phyloP scores from a whole-genome alignment of 2,888 invertebrate species.

The Gortyna flavago region DNA sequence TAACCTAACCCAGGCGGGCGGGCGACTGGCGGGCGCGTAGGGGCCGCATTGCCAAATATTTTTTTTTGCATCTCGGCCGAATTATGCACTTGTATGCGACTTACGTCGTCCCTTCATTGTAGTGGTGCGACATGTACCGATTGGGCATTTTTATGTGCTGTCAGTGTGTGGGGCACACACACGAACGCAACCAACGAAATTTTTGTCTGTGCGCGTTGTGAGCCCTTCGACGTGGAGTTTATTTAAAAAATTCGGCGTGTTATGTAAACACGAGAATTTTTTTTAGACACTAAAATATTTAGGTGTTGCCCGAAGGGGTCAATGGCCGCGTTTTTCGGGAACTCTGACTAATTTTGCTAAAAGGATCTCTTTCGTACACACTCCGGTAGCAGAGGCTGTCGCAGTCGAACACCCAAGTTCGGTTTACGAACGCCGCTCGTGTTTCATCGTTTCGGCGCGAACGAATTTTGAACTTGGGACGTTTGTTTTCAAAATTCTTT shows the following conservation, averaged over 20 bases:
- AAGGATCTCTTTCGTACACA: conserved; percentile 80
- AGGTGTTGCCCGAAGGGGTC: conserved; percentile 86
- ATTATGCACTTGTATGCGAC: conserved; percentile 91
- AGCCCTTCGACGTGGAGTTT: conserved; percentile 85
- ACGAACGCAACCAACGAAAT: conserved; percentile 81
- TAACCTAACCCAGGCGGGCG: conserved; percentile 90
- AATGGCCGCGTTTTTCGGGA: conserved; percentile 88
- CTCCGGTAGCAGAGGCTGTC: conserved; percentile 76
- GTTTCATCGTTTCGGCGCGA: conserved; percentile 74
- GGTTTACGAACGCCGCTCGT: conserved; percentile 69
- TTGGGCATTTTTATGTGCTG: conserved; percentile 87
- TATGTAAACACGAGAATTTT: conserved; percentile 88
- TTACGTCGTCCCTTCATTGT: conserved; percentile 90
- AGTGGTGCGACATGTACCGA: conserved; percentile 89
- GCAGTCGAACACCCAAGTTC: conserved; percentile 58
- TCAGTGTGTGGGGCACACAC: conserved; percentile 86
- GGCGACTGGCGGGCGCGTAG: conserved; percentile 90
- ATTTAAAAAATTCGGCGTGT: conserved; percentile 87
- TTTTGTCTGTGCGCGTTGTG: conserved; percentile 83
- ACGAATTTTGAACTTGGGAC: conserved; percentile 72
- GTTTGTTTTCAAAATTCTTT: conserved; percentile 54
- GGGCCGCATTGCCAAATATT: conserved; percentile 91
- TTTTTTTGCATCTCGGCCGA: conserved; percentile 91
- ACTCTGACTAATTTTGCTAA: conserved; percentile 88
- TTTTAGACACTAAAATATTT: conserved; percentile 86